phyloP scores from a whole-genome alignment of 2,797 vertebrate species.

The Enteromius paludinosus region DNA sequence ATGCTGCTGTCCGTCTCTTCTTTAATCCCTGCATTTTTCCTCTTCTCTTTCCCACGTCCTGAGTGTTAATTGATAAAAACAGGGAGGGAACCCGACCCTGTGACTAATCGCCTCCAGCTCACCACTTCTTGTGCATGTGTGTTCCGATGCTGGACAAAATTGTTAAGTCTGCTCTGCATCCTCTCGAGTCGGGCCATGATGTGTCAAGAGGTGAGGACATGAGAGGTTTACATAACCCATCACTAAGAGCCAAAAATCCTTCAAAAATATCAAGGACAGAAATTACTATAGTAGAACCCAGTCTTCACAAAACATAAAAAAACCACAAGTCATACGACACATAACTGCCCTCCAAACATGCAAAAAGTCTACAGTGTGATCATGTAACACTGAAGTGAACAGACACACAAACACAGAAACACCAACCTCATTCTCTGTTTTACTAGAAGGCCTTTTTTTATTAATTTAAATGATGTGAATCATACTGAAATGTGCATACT shows the following conservation, averaged over 20 bases:
- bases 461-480: not conserved
- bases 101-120: conserved; percentile 73
- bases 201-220: conserved; percentile 37
- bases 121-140: conserved; percentile 57
- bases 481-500: not conserved
- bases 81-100: conserved; percentile 72
- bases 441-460: not conserved
- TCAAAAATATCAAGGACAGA: conserved; percentile 4
- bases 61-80: conserved; percentile 84
- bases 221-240: conserved; percentile 24
- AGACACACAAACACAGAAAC: not conserved
- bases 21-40: conserved; percentile 80
- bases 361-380: conserved; percentile 30
- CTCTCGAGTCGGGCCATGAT: conserved; percentile 20
- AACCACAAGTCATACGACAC: conserved; percentile 20
- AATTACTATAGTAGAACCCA: not conserved
- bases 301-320: not conserved
- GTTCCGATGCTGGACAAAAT: conserved; percentile 38
- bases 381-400: conserved; percentile 14
- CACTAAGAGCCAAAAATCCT: conserved; percentile 13
- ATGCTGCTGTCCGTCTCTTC: conserved; percentile 79
- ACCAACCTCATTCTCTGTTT: not conserved
- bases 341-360: not conserved
- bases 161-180: conserved; percentile 45
- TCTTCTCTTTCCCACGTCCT: conserved; percentile 81